Conservation (phyloP, 1,140 invertebrate genomes). For the Nebria ingens region DNA sequence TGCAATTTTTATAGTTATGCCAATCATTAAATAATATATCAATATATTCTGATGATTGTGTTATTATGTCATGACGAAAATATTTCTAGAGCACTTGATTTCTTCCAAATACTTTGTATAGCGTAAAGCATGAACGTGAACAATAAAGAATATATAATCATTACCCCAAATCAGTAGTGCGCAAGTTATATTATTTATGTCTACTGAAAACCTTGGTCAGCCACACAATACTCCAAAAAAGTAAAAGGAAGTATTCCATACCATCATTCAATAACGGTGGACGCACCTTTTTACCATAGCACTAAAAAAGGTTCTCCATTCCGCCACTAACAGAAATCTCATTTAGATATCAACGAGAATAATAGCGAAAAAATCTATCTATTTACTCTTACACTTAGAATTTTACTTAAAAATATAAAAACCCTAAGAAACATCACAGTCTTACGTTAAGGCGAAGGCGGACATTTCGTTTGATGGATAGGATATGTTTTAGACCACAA, state of each 20-base stretch:
- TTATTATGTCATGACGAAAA: too few species aligned
- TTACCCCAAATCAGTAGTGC: conserved; percentile 4
- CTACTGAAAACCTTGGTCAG: not conserved
- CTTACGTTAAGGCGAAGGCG: not conserved
- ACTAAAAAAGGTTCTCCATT: not conserved
- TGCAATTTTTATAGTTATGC: too few species aligned
- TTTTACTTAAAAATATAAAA: not conserved
- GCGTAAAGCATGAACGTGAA: not conserved
- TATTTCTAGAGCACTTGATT: too few species aligned
- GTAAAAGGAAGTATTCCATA: not conserved
- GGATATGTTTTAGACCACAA: not conserved
- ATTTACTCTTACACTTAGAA: not conserved
- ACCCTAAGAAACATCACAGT: not conserved
- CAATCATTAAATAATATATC: too few species aligned
- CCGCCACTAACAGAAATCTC: not conserved
- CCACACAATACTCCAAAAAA: conserved; percentile 6
- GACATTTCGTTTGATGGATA: conserved; percentile 4
- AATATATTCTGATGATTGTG: too few species aligned
- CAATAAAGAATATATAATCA: not conserved
- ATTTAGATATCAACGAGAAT: not conserved
- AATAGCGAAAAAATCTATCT: conserved; percentile 9
- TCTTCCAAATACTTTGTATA: too few species aligned
- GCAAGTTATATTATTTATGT: not conserved
- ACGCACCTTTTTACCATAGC: not conserved
- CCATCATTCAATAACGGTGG: not conserved